Conservation (phyloP, 1,140 invertebrate genomes). For the Drepana arcuata region DNA sequence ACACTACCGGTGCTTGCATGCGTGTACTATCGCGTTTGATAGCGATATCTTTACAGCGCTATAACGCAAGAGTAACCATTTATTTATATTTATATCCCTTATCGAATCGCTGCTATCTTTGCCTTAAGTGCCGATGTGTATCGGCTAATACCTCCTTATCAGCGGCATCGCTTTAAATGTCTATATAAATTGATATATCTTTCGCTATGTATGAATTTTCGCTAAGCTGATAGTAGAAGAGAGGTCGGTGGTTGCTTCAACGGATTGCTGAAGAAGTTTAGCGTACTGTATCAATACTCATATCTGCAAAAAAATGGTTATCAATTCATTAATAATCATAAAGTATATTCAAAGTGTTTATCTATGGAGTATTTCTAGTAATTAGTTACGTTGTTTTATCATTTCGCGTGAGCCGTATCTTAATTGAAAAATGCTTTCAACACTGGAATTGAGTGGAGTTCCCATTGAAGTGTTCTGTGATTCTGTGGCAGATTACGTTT, state of each 20-base stretch:
- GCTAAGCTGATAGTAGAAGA: conserved; percentile 15
- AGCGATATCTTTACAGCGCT: conserved; percentile 36
- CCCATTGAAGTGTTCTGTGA: too few relatives aligned
- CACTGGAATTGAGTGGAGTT: not conserved
- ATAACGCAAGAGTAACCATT: conserved; percentile 37
- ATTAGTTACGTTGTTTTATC: too few relatives aligned
- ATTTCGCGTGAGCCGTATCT: conserved; percentile 1
- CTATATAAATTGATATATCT: conserved; percentile 20
- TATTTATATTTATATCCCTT: conserved; percentile 50
- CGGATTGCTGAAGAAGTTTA: too few relatives aligned
- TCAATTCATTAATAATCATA: too few relatives aligned
- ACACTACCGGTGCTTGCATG: conserved; percentile 17
- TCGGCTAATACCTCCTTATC: conserved; percentile 33
- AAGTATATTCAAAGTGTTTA: too few relatives aligned
- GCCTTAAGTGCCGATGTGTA: conserved; percentile 46
- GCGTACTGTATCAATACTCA: too few relatives aligned
- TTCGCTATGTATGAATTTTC: conserved; percentile 21
- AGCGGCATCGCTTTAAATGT: conserved; percentile 24
- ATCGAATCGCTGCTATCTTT: conserved; percentile 27
- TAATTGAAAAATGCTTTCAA: conserved; percentile 5
- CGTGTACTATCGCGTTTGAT: conserved; percentile 19
- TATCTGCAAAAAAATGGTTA: too few relatives aligned
- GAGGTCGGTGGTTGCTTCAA: too few relatives aligned
- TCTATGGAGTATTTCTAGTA: too few relatives aligned
- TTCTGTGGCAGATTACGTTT: too few relatives aligned